Evolutionary conservation across 2,888 invertebrate species (phyloP).

Genomic region (Erannis defoliaria): DNA sequence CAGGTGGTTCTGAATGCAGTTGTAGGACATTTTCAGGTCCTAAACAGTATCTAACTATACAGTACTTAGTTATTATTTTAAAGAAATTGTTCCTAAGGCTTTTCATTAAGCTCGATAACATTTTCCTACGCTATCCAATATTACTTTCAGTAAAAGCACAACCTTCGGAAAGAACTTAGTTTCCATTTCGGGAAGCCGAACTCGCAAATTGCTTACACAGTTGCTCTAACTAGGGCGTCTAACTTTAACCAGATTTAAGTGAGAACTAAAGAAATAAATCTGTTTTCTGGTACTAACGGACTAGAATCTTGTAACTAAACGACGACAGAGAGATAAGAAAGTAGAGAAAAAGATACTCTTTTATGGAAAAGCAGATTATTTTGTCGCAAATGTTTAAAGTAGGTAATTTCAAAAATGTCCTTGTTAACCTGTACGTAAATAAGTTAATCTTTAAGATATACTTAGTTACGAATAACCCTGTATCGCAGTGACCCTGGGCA

Average conservation of each 20-base stretch:
- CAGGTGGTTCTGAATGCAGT: too few relatives aligned
- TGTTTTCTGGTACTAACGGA: constrained; percentile 30
- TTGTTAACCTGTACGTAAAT: too few relatives aligned
- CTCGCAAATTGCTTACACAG: constrained; percentile 39
- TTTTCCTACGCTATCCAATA: constrained; percentile 17
- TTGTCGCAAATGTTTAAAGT: too few relatives aligned
- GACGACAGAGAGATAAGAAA: background rate
- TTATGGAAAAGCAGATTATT: too few relatives aligned
- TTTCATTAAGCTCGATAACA: constrained; percentile 2
- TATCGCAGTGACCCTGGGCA: too few relatives aligned
- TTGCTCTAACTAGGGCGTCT: constrained; percentile 42
- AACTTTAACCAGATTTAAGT: constrained; percentile 43
- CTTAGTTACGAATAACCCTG: too few relatives aligned
- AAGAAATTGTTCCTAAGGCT: background rate
- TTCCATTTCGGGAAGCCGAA: constrained; percentile 35
- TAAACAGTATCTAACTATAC: too few relatives aligned
- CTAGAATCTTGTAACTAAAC: constrained; percentile 17
- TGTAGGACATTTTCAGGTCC: too few relatives aligned
- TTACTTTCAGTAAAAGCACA: constrained; percentile 25
- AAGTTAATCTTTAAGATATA: too few relatives aligned
- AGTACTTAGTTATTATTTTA: too few relatives aligned
- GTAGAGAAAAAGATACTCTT: too few relatives aligned
- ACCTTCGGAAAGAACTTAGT: constrained; percentile 28
- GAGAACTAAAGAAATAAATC: constrained; percentile 39
- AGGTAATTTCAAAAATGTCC: too few relatives aligned